Percentiles rank a stretch among this genome's conserved stretches.
Conservation (phyloP, 2,888 invertebrate genomes). For the Phragmatobia fuliginosa region DNA sequence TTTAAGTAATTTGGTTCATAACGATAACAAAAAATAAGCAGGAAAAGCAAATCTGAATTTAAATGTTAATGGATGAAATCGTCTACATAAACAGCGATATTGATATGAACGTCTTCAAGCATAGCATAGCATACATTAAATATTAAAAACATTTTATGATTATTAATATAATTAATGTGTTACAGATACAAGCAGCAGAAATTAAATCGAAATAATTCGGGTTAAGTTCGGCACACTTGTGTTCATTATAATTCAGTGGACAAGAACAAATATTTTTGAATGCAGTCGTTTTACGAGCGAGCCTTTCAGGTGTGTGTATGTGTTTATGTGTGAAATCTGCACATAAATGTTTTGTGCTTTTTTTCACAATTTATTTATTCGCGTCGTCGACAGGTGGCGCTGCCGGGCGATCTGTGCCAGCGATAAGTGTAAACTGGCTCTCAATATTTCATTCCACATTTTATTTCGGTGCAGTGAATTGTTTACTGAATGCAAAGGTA, state of each 20-base stretch:
- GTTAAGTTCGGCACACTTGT: constrained; percentile 56
- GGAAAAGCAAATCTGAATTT: background rate
- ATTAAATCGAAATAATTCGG: constrained; percentile 55
- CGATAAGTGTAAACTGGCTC: constrained; percentile 76
- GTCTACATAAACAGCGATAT: constrained; percentile 18
- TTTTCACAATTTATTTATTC: constrained; percentile 69
- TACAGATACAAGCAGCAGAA: constrained; percentile 46
- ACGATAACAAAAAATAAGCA: background rate
- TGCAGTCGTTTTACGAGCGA: constrained; percentile 53
- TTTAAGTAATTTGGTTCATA: constrained; percentile 16
- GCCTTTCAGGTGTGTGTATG: constrained; percentile 33
- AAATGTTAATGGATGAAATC: background rate
- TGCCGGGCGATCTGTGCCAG: constrained; percentile 65
- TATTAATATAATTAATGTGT: constrained; percentile 32
- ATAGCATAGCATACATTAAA: too few relatives aligned
- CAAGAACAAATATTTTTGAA: constrained; percentile 69
- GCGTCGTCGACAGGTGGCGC: constrained; percentile 79
- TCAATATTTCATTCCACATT: constrained; percentile 75
- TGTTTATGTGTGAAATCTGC: constrained; percentile 49
- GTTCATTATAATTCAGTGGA: constrained; percentile 74
- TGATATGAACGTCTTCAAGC: too few relatives aligned
- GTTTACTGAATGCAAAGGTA: constrained; percentile 52
- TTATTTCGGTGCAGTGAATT: constrained; percentile 68
- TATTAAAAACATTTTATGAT: constrained; percentile 17
- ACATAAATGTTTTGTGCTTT: constrained; percentile 54